Base-by-base conservation (phyloP, 2,797 vertebrate genomes). In the Sebastes nivosus region DNA sequence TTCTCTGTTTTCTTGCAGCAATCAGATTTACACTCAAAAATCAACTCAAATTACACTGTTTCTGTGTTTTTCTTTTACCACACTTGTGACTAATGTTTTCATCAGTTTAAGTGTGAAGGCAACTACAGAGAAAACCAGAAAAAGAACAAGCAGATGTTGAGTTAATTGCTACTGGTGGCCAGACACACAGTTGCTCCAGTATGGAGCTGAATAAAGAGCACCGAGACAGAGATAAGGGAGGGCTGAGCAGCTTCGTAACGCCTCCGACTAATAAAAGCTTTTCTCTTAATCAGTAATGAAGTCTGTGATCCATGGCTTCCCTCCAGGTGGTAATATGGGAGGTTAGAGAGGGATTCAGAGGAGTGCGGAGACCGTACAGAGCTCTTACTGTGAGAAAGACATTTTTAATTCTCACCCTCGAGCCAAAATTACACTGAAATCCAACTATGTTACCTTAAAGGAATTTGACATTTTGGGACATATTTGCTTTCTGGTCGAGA, bases 231-330 rank as follows among this genome's bases (percentile, higher is more conserved):
- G 81, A 88, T 58, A 74, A 77, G 30, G 18, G 46, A 55, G 10
- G 30, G 38, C 34, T 29, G 67, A 81, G 68, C 30, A 13, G 75
- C 79, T 78, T 63, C 13, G 34, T 54, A 22, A 75, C 22, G 46
- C 34, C 61, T 78, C 76, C 5, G 54, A 82, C 79, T 82, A 74
- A 80, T 77, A 72, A 82, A 82, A 85, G 72, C 85, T 81, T 82
- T 87, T 65, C 67, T 85, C 72, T 88, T 80, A 84, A 90, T 87
- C 80, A 64, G 68, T 55, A 69, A 71, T 89, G 78, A 91, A 79
- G 87, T 82, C 80, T 77, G 65, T 81, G 77, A 77, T 85, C 79
- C 57, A 42, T 70, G 63, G 66, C 64, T 25, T 7, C 75, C 77
- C 74, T 87, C 82, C 72, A 82, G 78, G 80, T 77, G 54, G 16